Evolutionary conservation across 1,140 invertebrate genomes (phyloP).

Genomic region (Tetragnatha versicolor): DNA sequence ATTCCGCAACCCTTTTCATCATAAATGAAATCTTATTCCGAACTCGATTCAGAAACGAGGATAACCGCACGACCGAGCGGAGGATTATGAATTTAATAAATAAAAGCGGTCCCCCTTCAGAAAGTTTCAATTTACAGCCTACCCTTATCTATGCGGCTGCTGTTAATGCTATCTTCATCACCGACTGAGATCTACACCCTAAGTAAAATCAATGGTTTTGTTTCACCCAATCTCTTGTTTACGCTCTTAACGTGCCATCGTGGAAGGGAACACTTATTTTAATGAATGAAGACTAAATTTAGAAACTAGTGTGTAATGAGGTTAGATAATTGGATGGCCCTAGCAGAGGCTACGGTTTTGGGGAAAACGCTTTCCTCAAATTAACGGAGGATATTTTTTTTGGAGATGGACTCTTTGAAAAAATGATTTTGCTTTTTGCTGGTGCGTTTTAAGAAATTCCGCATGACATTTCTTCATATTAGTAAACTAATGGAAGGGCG

Average conservation of each 20-base stretch:
- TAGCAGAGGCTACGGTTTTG: not conserved
- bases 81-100: not conserved
- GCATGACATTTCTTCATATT: too few relatives aligned
- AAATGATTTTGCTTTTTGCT: too few relatives aligned
- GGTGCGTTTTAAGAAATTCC: too few relatives aligned
- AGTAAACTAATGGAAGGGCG: too few relatives aligned
- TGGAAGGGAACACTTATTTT: constrained; percentile 28
- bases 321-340: constrained; percentile 38
- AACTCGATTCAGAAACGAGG: too few relatives aligned
- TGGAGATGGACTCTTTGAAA: too few relatives aligned
- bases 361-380: constrained; percentile 21
- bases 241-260: not conserved
- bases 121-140: not conserved
- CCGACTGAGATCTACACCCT: constrained; percentile 38
- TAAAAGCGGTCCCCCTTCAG: not conserved
- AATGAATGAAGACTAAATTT: constrained; percentile 45
- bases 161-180: constrained; percentile 40
- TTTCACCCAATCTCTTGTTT: constrained; percentile 29
- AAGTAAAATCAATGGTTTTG: constrained; percentile 36
- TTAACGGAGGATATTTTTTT: constrained; percentile 1
- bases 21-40: too few relatives aligned
- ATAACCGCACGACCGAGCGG: too few relatives aligned
- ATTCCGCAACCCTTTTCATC: too few relatives aligned
- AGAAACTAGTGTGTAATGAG: constrained; percentile 51
- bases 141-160: not conserved